phyloP scores from a whole-genome alignment of 2,797 vertebrate species.

The Zalophus californianus region DNA sequence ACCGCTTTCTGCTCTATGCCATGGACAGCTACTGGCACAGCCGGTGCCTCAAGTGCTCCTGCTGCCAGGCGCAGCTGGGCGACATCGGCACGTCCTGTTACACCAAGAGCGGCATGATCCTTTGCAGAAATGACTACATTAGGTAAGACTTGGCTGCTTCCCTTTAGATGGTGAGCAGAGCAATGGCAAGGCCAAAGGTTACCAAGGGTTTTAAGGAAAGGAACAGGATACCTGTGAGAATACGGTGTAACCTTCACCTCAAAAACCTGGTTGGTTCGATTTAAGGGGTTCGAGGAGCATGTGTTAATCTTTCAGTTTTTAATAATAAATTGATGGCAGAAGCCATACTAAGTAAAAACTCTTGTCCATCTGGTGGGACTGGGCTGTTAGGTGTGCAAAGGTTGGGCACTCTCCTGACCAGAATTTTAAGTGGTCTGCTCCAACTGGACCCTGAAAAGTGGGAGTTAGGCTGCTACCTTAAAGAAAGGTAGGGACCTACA shows the following conservation, averaged over 20 bases:
- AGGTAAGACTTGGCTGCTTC: conserved; percentile 90
- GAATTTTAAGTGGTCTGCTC: conserved; percentile 81
- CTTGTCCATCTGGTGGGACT: not conserved
- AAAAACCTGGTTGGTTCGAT: not conserved
- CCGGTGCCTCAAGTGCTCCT: conserved; percentile 99
- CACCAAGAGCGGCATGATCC: conserved; percentile 99
- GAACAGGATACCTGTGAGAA: not conserved
- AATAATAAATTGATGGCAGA: not conserved
- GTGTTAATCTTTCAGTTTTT: not conserved
- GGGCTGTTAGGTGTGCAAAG: conserved; percentile 36
- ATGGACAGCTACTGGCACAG: conserved; percentile 99
- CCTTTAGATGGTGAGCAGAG: not conserved
- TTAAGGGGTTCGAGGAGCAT: not conserved
- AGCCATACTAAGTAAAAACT: not conserved
- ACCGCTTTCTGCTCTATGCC: conserved; percentile 99
- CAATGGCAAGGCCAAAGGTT: conserved; percentile 1
- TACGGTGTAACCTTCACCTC: not conserved
- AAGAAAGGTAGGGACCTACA: conserved; percentile 68
- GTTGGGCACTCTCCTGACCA: conserved; percentile 55
- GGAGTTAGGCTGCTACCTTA: conserved; percentile 82
- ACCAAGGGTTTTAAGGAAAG: not conserved
- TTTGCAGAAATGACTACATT: conserved; percentile 99
- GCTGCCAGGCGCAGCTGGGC: conserved; percentile 99
- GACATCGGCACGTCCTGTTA: conserved; percentile 99
- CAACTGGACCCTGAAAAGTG: conserved; percentile 83